phyloP scores from a whole-genome alignment of 2,797 vertebrate genomes.

The Percopsis omiscomaycus region DNA sequence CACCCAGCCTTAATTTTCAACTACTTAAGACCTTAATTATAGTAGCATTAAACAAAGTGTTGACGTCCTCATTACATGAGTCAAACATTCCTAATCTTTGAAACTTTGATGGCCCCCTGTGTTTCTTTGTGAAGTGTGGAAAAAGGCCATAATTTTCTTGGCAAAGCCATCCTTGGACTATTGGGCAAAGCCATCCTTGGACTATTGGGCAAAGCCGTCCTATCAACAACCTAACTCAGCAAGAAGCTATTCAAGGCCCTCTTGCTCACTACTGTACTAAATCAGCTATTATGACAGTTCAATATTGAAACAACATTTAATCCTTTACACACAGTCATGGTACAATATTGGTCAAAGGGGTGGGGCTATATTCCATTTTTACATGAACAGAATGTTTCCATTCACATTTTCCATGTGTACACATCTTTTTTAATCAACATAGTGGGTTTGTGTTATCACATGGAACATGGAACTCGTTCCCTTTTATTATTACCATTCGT shows the following conservation, averaged over 20 bases:
- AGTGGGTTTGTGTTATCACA: conserved; percentile 35
- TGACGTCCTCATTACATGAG: conserved; percentile 24
- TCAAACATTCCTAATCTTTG: conserved; percentile 20
- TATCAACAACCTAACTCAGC: no score
- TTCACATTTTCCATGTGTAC: conserved; percentile 38
- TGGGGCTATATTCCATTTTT: conserved; percentile 19
- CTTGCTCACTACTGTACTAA: no score
- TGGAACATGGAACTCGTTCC: conserved; percentile 36
- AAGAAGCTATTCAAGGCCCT: no score
- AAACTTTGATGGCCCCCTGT: conserved; percentile 24
- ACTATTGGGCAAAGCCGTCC: not conserved
- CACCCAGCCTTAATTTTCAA: conserved; percentile 53
- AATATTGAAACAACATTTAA: no score
- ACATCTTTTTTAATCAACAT: conserved; percentile 28
- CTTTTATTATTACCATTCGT: conserved; percentile 63
- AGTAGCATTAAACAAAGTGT: conserved; percentile 32
- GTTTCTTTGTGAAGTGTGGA: conserved; percentile 38
- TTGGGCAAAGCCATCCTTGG: conserved; percentile 18
- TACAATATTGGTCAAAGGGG: conserved; percentile 3
- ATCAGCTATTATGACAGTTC: no score
- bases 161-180: conserved; percentile 34
- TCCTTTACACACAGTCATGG: conserved; percentile 22
- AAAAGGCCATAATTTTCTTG: conserved; percentile 38
- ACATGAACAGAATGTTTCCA: conserved; percentile 28
- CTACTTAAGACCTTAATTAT: conserved; percentile 59